Evolutionary conservation across 2,888 invertebrate genomes (phyloP).

Genomic region (Sphaeridia pumilis): DNA sequence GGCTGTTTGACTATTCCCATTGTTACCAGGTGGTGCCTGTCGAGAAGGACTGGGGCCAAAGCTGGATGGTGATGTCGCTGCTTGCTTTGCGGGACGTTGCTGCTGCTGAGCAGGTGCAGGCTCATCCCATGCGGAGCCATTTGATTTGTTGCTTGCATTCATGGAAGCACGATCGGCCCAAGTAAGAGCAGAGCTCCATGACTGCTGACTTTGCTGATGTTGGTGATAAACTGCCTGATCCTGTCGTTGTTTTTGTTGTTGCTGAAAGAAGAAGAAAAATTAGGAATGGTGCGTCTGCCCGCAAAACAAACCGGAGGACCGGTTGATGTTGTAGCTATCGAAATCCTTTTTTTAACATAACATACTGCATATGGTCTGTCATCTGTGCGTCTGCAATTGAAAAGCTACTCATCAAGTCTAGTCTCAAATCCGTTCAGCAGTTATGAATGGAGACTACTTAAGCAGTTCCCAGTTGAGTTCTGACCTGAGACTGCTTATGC

Average conservation of each 20-base stretch:
- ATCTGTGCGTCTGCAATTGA: no score
- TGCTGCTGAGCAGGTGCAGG: slow-evolving; percentile 6
- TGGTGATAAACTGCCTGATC: slow-evolving; percentile 39
- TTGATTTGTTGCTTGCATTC: slow-evolving; percentile 36
- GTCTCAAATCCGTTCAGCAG: no score
- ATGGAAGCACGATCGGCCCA: slow-evolving; percentile 36
- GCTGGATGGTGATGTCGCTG: slow-evolving; percentile 13
- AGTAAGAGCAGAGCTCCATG: slow-evolving; percentile 34
- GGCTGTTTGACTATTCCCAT: slow-evolving; percentile 4
- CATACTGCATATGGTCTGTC: no score
- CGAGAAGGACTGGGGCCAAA: no score
- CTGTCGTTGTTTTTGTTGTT: slow-evolving; percentile 48
- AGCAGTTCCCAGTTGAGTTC: no score
- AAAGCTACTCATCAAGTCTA: no score
- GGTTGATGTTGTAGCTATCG: no score
- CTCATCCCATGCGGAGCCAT: slow-evolving; percentile 35
- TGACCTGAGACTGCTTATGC: no score
- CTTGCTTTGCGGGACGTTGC: slow-evolving; percentile 4
- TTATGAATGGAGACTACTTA: no score
- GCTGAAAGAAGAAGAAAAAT: slow-evolving; percentile 38
- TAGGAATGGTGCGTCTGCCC: no score
- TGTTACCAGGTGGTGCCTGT: slow-evolving; percentile 34
- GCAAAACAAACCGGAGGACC: no score
- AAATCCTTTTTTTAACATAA: no score
- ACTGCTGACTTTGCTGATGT: slow-evolving; percentile 31